These are phyloP conservation scores for Lumbricus terrestris DNA, from an alignment of 2,888 invertebrate species.

Conservation along the genomic window DNA sequence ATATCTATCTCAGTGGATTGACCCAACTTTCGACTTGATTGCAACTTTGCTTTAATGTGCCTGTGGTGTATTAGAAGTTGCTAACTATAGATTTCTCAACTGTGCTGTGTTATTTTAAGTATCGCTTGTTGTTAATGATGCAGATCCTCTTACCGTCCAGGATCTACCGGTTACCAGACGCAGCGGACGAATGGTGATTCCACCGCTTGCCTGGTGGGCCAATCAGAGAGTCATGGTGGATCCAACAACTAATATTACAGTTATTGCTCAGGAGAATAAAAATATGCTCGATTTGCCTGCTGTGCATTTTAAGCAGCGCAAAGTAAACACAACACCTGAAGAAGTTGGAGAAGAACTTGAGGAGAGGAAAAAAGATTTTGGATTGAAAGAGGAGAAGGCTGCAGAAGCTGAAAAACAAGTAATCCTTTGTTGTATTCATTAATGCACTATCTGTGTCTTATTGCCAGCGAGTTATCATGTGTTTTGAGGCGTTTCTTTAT, in stretches of 20 bases:
- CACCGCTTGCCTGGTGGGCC: constrained; percentile 16
- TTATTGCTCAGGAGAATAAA: not conserved
- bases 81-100: not conserved
- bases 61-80: too few relatives aligned
- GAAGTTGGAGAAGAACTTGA: not conserved
- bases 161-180: not conserved
- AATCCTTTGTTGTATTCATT: not conserved
- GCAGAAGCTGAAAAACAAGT: not conserved
- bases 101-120: not conserved
- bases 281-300: not conserved
- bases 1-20: too few relatives aligned
- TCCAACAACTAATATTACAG: not conserved
- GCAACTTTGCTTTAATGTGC: too few relatives aligned
- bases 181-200: not conserved
- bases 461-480: too few relatives aligned
- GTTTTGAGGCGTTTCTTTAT: too few relatives aligned
- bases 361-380: not conserved
- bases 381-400: not conserved
- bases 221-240: constrained; percentile 9
- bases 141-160: not conserved
- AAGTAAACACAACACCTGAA: not conserved
- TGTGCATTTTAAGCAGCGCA: not conserved
- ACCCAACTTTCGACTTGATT: too few relatives aligned
- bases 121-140: not conserved
- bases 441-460: not conserved